These are phyloP conservation scores for Marronus borbonicus DNA, from an alignment of 2,888 invertebrate genomes.

Conservation along the genomic window DNA sequence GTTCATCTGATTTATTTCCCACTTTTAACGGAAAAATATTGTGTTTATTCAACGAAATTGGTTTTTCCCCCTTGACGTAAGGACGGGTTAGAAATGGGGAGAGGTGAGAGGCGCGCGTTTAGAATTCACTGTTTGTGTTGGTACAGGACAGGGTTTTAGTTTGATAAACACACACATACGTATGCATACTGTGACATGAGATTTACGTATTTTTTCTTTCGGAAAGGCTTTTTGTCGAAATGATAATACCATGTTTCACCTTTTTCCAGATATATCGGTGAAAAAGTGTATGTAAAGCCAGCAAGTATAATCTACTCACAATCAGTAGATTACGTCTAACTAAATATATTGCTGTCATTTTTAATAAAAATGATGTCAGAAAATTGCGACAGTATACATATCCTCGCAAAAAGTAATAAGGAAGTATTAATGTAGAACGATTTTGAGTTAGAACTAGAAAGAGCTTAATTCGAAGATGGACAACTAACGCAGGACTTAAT, in stretches of 20 bases:
- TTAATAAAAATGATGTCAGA: too few relatives aligned
- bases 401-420: too few relatives aligned
- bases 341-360: too few relatives aligned
- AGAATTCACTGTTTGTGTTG: slow-evolving; percentile 33
- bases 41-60: slow-evolving; percentile 48
- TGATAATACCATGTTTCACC: background rate
- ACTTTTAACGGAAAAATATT: slow-evolving; percentile 42
- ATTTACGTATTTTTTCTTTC: slow-evolving; percentile 3
- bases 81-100: background rate
- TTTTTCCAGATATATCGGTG: background rate
- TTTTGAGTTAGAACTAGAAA: too few relatives aligned
- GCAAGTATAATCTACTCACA: too few relatives aligned
- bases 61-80: slow-evolving; percentile 40
- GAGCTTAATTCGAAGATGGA: too few relatives aligned
- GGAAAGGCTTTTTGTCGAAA: slow-evolving; percentile 1
- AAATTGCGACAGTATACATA: too few relatives aligned
- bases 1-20: slow-evolving; percentile 45
- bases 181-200: background rate
- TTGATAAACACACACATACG: slow-evolving; percentile 13
- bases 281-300: background rate
- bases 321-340: too few relatives aligned
- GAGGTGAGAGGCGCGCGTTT: slow-evolving; percentile 1
- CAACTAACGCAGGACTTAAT: too few relatives aligned
- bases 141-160: slow-evolving; percentile 9
- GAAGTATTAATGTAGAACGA: too few relatives aligned